phyloP scores from a whole-genome alignment of 2,797 vertebrate species.

The Pantherophis vulpinus region DNA sequence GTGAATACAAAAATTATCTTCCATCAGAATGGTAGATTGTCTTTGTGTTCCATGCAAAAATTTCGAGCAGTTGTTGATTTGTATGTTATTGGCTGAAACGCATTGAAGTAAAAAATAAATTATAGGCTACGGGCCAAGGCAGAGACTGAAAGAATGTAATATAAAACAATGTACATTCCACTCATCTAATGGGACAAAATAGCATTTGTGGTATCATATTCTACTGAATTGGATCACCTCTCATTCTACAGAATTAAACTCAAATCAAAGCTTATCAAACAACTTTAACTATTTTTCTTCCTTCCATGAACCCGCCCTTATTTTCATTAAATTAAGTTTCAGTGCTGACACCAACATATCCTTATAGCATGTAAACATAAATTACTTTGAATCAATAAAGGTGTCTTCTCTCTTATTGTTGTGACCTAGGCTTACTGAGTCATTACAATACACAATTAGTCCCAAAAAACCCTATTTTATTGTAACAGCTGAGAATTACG shows the following conservation, averaged over 20 bases:
- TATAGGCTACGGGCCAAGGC: background rate
- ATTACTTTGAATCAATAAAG: background rate
- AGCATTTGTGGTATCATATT: background rate
- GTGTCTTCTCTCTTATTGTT: background rate
- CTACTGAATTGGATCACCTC: slow-evolving; percentile 24
- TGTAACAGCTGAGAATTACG: too few species aligned
- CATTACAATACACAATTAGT: too few species aligned
- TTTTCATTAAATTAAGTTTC: background rate
- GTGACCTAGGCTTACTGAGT: too few species aligned
- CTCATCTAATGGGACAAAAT: slow-evolving; percentile 27
- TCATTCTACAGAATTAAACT: slow-evolving; percentile 7
- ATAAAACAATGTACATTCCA: slow-evolving; percentile 2
- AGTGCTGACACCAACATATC: background rate
- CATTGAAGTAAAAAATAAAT: slow-evolving; percentile 24
- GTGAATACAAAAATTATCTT: background rate
- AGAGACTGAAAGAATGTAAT: background rate
- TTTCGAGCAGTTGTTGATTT: background rate
- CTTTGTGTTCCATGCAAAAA: background rate
- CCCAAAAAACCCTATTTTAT: too few species aligned
- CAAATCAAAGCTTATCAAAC: slow-evolving; percentile 14
- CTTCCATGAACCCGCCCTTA: background rate
- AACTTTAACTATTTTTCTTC: background rate
- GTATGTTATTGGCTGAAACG: background rate
- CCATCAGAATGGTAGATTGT: background rate
- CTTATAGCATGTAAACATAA: background rate